Percentiles rank a stretch among this genome's conserved stretches.
phyloP scores from a whole-genome alignment of 2,888 invertebrate species.

The Nemotelus nigrinus region DNA sequence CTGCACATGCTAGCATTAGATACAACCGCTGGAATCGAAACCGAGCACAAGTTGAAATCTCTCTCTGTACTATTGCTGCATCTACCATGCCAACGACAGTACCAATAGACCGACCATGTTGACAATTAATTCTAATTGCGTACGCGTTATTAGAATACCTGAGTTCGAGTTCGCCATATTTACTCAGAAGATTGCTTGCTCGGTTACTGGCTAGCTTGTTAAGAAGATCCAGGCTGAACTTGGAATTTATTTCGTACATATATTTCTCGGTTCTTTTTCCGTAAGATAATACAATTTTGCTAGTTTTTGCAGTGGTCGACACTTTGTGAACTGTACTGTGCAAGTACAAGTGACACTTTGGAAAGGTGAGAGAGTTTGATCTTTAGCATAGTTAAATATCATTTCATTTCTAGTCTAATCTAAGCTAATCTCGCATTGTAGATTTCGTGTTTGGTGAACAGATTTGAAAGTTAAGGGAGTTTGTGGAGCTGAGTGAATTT shows the following conservation, averaged over 20 bases:
- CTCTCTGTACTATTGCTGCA: not conserved
- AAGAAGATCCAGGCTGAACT: not conserved
- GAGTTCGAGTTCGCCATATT: constrained; percentile 7
- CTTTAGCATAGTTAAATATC: constrained; percentile 16
- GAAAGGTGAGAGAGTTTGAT: constrained; percentile 3
- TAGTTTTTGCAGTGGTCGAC: not conserved
- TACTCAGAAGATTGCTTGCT: not conserved
- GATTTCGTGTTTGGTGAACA: not conserved
- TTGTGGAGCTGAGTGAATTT: not conserved
- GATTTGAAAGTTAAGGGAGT: not conserved
- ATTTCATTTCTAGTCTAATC: constrained; percentile 16
- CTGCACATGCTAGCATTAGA: not conserved
- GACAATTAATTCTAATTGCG: constrained; percentile 26
- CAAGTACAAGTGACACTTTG: not conserved
- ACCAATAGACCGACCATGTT: constrained; percentile 1
- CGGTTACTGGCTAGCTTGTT: not conserved
- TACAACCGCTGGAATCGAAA: not conserved
- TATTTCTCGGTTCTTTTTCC: not conserved
- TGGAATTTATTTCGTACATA: constrained; percentile 14
- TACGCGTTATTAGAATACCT: constrained; percentile 18
- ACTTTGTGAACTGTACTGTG: not conserved
- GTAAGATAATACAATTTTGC: constrained; percentile 16
- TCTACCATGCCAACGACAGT: not conserved
- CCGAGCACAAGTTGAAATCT: not conserved
- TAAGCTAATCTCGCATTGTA: not conserved